phyloP scores from a whole-genome alignment of 2,113 vertebrate species.

The Eleginops maclovinus region DNA sequence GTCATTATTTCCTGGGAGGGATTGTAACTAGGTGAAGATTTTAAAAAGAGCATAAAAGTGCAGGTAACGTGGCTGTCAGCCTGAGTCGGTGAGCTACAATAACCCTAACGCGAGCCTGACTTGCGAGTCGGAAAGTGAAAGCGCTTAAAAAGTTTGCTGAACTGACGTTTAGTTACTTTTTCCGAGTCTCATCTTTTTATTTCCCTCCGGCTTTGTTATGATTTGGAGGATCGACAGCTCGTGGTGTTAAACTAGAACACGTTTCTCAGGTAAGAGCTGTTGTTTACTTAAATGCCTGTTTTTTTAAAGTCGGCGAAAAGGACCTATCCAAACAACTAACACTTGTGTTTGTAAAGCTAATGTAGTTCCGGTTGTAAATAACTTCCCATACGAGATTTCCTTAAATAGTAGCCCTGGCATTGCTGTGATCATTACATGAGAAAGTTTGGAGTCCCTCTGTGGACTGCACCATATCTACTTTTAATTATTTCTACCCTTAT shows the following conservation, averaged over 20 bases:
- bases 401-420: rapidly evolving
- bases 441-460: neutral
- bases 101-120: neutral
- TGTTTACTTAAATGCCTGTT: neutral
- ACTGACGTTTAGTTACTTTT: neutral
- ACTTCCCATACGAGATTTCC: neutral
- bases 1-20: conserved; percentile 17
- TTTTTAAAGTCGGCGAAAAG: neutral
- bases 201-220: neutral
- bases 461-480: neutral
- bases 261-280: conserved; percentile 58
- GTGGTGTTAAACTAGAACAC: neutral
- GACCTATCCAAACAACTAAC: neutral
- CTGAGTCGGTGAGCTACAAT: neutral
- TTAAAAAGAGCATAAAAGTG: neutral
- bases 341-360: no score
- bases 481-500: neutral
- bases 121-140: conserved; percentile 48
- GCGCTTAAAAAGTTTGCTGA: conserved; percentile 8
- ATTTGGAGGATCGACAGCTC: neutral
- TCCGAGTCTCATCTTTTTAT: neutral
- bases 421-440: neutral
- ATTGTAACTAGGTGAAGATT: conserved; percentile 23
- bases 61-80: neutral
- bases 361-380: conserved; percentile 2